A percentile compares a stretch with the other conserved stretches of the same genome.
Conservation (phyloP, 2,113 vertebrate species). For the Solea solea region DNA sequence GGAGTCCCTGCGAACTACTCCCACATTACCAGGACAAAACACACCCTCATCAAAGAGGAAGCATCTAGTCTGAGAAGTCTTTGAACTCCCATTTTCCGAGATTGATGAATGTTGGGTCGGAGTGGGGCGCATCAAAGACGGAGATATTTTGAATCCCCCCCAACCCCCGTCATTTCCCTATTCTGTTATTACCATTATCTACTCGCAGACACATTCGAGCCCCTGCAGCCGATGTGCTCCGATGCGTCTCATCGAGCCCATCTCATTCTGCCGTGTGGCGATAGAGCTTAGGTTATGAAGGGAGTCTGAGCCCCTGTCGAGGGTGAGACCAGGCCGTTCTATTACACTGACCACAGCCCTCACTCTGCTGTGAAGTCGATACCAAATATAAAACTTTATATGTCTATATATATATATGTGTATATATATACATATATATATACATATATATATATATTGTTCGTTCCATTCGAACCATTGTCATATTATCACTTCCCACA, state of each 20-base stretch:
- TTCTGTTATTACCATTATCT: conserved; percentile 5
- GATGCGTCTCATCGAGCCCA: background rate
- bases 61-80: background rate
- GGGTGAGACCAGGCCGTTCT: conserved; percentile 4
- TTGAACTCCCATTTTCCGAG: conserved; percentile 6
- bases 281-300: conserved; percentile 19
- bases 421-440: background rate
- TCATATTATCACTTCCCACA: too few species aligned
- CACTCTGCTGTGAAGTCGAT: background rate
- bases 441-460: too few species aligned
- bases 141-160: background rate
- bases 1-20: conserved; percentile 1
- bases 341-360: background rate
- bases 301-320: background rate
- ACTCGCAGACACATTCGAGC: background rate
- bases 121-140: background rate
- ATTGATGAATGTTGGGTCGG: conserved; percentile 15
- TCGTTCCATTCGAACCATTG: too few species aligned
- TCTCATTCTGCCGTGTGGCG: conserved; percentile 4
- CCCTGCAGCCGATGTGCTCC: background rate
- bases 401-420: too few species aligned
- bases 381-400: background rate
- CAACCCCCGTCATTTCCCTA: background rate
- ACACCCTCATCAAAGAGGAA: conserved; percentile 13
- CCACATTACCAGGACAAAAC: background rate